Evolutionary conservation across 2,888 invertebrate genomes (phyloP).

Genomic region (Herminia tarsipennalis): DNA sequence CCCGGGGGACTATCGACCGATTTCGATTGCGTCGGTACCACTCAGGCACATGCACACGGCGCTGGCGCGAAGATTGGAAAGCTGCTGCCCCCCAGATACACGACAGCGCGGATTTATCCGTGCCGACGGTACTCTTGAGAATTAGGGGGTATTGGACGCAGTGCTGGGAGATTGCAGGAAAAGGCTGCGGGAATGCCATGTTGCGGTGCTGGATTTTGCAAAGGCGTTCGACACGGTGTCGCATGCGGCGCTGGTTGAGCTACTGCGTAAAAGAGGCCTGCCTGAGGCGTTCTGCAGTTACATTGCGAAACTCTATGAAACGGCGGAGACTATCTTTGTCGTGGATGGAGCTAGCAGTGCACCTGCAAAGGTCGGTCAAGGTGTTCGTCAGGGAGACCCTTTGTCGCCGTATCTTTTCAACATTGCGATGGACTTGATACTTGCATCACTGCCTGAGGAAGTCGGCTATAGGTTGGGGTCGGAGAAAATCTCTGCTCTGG

Average conservation of each 20-base stretch:
- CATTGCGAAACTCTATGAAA: too few species aligned
- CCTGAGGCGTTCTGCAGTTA: background rate
- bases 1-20: slow-evolving; percentile 42
- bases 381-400: slow-evolving; percentile 69
- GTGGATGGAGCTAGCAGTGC: too few species aligned
- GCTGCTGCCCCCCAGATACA: slow-evolving; percentile 33
- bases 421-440: too few species aligned
- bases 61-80: slow-evolving; percentile 33
- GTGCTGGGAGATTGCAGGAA: too few species aligned
- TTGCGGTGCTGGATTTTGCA: slow-evolving; percentile 69
- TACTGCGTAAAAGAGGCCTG: background rate
- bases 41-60: slow-evolving; percentile 44
- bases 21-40: slow-evolving; percentile 34
- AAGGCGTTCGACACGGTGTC: too few species aligned
- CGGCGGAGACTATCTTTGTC: too few species aligned
- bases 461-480: slow-evolving; percentile 29
- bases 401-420: slow-evolving; percentile 57
- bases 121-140: slow-evolving; percentile 58
- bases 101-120: too few species aligned
- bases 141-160: too few species aligned
- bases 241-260: too few species aligned
- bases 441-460: slow-evolving; percentile 32
- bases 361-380: too few species aligned
- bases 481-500: slow-evolving; percentile 46
- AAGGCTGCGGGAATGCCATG: too few species aligned